Evolutionary conservation across 2,888 invertebrate genomes (phyloP), one percentile per base, ranked within the genome.

Genomic region (Plebejus melissa): DNA sequence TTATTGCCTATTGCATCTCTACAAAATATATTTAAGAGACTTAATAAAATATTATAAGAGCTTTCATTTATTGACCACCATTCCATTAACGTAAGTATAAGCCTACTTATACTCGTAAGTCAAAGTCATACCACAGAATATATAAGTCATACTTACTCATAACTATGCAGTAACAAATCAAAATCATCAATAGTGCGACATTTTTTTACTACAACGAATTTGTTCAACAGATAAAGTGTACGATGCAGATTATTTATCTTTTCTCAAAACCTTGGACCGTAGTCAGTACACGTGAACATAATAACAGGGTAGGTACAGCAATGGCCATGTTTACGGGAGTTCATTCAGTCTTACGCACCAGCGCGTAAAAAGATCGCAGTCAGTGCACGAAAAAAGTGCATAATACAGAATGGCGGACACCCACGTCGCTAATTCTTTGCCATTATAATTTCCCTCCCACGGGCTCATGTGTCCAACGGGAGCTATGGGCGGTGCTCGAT

Each of bases 401-500:
- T 86, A 90, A 90, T 87, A 86, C 85, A 83, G 81, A 83, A 84
- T 81, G 83, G 80, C 82, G 92, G 87, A 93, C 93, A 93, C 93
- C 93, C 93, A 93, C 93, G 93, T 88, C 77, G 93, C 86, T 76
- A 85, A 88, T 87, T 87, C 85, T 80, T 84, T 81, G 79, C 87
- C 87, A 88, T 90, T 89, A 90, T 88, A 84, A 80, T 79, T 80
- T 77, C 82, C 85, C 85, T 92, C 91, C 87, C 92, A 92, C 91
- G 91, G 90, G 89, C 87, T 92, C 91, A 82, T 85, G 85, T 91
- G 85, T 87, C 91, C 82, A 80, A 85, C 89, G 86, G 90, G 89
- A 89, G 90, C 89, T 88, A 82, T 84, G 88, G 91, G 89, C 90
- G 88, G 84, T 85, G 82, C 85, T 79, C 79, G 77, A 78, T 78